phyloP scores from a whole-genome alignment of 2,888 invertebrate species.

The Lepidocyrtoides sp. region DNA sequence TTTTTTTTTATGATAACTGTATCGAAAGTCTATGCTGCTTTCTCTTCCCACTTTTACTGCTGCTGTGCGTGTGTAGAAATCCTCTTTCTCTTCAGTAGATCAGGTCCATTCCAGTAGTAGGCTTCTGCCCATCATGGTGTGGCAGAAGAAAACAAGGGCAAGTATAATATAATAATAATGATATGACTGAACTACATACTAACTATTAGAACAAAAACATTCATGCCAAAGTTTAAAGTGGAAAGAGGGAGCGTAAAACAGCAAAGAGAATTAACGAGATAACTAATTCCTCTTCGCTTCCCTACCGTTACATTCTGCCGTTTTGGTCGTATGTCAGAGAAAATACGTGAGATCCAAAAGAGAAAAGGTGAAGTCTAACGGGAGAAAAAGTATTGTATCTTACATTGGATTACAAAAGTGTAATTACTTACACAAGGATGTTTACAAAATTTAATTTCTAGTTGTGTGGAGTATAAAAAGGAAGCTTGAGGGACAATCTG shows the following conservation, averaged over 20 bases:
- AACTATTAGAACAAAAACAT: too few species aligned
- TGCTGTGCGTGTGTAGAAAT: conserved; percentile 7
- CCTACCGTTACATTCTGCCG: not conserved
- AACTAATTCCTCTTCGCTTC: conserved; percentile 42
- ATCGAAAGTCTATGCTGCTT: not conserved
- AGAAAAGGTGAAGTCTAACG: not conserved
- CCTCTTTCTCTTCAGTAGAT: conserved; percentile 21
- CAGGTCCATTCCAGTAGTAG: conserved; percentile 34
- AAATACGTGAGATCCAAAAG: not conserved
- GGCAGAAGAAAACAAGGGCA: conserved; percentile 52
- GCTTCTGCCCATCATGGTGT: conserved; percentile 43
- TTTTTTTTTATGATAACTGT: not conserved
- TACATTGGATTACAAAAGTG: conserved; percentile 25
- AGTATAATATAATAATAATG: conserved; percentile 34
- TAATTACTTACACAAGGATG: conserved; percentile 48
- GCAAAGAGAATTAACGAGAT: conserved; percentile 35
- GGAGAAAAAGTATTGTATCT: not conserved
- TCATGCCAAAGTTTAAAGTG: not conserved
- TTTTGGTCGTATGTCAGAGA: conserved; percentile 11
- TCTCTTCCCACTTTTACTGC: not conserved
- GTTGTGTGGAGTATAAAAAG: conserved; percentile 16
- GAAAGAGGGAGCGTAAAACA: conserved; percentile 22
- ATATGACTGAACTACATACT: not conserved
- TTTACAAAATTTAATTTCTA: conserved; percentile 17
- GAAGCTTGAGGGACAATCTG: conserved; percentile 43